phyloP scores from a whole-genome alignment of 2,113 vertebrate species.

The western clawed frog (Xenopus tropicalis) region UCB_Xtro_10.0 CM004450.2:137308001-137308500 shows the following conservation, averaged over 20 bases:
- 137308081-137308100: no score
- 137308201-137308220: slow-evolving; percentile 51
- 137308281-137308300: not conserved
- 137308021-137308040: no score
- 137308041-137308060: no score
- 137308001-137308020: no score
- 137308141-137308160: slow-evolving; percentile 52
- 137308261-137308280: slow-evolving; percentile 61
- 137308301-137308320: not conserved
- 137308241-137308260: slow-evolving; percentile 61
- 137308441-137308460: not conserved
- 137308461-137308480: no score
- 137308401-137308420: not conserved
- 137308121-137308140: not conserved
- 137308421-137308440: not conserved
- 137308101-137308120: no score
- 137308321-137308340: no score
- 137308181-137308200: slow-evolving; percentile 29
- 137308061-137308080: no score
- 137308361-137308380: no score
- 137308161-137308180: slow-evolving; percentile 26
- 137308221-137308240: slow-evolving; percentile 52
- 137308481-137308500: no score
- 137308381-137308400: not conserved
- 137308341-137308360: no score